These are phyloP conservation scores for Caenorhabditis auriculariae DNA, from an alignment of 2,888 invertebrate species.

Conservation along the genomic window DNA sequence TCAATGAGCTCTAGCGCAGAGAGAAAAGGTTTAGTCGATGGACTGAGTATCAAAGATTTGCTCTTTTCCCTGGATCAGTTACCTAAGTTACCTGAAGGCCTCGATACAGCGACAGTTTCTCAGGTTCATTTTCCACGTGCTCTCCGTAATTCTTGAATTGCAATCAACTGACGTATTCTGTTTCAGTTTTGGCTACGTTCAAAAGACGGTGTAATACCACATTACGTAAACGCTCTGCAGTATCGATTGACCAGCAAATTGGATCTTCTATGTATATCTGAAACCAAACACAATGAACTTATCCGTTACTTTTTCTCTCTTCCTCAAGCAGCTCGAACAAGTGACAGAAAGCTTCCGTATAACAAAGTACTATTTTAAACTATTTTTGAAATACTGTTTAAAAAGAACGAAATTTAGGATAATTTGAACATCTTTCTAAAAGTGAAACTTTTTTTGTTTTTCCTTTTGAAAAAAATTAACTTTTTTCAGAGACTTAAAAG, in stretches of 20 bases:
- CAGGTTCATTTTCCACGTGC: no score
- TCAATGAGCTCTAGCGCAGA: no score
- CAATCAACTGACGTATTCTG: no score
- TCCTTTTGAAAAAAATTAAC: neutral
- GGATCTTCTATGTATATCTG: slow-evolving; percentile 18
- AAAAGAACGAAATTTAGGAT: no score
- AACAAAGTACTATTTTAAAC: no score
- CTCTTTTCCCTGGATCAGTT: no score
- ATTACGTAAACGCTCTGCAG: slow-evolving; percentile 24
- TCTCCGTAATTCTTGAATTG: no score
- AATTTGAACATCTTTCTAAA: slow-evolving; percentile 13
- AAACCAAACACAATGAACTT: slow-evolving; percentile 19
- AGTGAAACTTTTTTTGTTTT: neutral
- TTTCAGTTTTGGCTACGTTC: slow-evolving; percentile 27
- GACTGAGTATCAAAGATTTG: no score
- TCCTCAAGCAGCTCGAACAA: slow-evolving; percentile 25
- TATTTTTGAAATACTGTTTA: no score
- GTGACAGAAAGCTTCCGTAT: slow-evolving; percentile 14
- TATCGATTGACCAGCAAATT: slow-evolving; percentile 11
- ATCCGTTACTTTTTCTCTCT: slow-evolving; percentile 25
- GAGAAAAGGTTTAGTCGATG: no score
- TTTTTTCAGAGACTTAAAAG: slow-evolving; percentile 23
- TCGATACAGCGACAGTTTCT: no score
- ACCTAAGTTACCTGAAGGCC: no score
- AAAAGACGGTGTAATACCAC: slow-evolving; percentile 18